Conservation (phyloP, 2,797 vertebrate genomes). For the Leucoraja ocellata region DNA sequence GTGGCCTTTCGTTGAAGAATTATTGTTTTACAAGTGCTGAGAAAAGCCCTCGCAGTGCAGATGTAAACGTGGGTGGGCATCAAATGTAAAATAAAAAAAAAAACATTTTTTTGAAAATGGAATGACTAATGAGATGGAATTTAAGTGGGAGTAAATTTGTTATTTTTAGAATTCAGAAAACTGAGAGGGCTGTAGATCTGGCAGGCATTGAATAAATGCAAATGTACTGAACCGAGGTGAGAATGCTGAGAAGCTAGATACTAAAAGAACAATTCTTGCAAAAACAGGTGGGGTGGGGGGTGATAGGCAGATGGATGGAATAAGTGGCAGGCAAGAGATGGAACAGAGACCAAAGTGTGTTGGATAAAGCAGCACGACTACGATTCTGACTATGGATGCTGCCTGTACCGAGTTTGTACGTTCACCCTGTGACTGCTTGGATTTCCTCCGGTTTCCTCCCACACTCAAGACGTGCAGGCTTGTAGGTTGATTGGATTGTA, state of each 20-base stretch:
- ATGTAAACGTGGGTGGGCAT: neutral
- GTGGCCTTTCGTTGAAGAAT: neutral
- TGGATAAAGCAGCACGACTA: too few relatives aligned
- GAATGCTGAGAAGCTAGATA: neutral
- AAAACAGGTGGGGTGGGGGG: too few relatives aligned
- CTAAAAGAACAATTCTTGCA: neutral
- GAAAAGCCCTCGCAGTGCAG: neutral
- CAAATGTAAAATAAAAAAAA: neutral
- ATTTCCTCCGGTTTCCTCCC: too few relatives aligned
- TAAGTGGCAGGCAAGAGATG: too few relatives aligned
- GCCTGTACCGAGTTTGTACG: too few relatives aligned
- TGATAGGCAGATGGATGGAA: too few relatives aligned
- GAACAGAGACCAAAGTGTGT: too few relatives aligned
- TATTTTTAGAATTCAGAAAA: neutral
- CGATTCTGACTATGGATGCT: too few relatives aligned
- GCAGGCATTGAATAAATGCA: neutral
- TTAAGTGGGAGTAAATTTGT: neutral
- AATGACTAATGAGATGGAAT: neutral
- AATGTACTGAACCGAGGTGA: neutral
- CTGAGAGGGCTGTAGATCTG: neutral
- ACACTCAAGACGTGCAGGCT: too few relatives aligned
- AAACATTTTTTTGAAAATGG: neutral
- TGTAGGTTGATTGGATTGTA: too few relatives aligned
- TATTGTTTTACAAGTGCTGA: neutral
- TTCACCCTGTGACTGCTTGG: too few relatives aligned